phyloP scores from a whole-genome alignment of 2,113 vertebrate genomes.

The Indicator indicator region DNA sequence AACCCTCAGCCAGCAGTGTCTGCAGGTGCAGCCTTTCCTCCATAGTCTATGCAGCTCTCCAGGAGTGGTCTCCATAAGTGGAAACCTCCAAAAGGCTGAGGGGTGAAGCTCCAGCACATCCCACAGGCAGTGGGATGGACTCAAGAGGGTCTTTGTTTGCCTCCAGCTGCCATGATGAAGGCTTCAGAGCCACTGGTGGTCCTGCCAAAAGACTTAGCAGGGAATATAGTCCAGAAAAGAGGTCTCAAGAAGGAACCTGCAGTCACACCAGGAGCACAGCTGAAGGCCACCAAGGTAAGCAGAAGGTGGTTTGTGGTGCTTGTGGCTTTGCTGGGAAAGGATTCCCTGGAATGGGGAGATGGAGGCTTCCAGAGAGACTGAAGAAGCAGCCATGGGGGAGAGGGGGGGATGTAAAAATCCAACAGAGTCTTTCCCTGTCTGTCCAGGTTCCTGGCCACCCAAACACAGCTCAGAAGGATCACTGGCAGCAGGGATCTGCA shows the following conservation, averaged over 20 bases:
- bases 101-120: neutral
- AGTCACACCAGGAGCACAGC: neutral
- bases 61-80: accelerated
- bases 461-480: accelerated
- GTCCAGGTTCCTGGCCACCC: conserved; percentile 24
- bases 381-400: no score
- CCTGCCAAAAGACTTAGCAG: neutral
- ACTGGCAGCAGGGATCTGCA: neutral
- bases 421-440: neutral
- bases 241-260: neutral
- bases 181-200: conserved; percentile 18
- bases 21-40: no score
- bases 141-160: neutral
- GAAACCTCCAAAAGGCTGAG: neutral
- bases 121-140: no score
- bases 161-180: conserved; percentile 11
- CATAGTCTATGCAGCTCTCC: accelerated
- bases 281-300: conserved; percentile 22
- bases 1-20: accelerated
- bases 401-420: no score
- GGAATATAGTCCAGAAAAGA: conserved; percentile 18
- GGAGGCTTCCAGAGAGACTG: accelerated
- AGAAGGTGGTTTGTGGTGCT: neutral
- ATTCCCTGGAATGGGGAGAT: neutral
- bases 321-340: neutral